Evolutionary conservation across 2,888 invertebrate species (phyloP), one percentile per base, ranked within the genome.

Genomic region (Steinernema scapterisci): DNA sequence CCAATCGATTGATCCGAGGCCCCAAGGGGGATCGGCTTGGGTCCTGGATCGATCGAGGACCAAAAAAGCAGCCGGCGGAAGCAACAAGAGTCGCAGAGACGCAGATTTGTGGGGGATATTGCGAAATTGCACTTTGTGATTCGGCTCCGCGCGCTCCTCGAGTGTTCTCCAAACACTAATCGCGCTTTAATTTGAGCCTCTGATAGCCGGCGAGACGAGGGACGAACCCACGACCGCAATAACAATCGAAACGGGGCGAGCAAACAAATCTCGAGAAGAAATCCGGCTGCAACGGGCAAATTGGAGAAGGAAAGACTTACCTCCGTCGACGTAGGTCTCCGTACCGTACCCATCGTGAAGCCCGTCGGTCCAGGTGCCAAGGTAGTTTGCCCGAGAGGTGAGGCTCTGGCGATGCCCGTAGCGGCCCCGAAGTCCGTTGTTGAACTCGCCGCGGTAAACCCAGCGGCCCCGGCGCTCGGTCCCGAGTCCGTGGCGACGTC

Each of bases 281-380:
- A 48, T 48, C 48, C 48, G 48, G 48, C 16, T 48, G 16, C 48
- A 19, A n/a, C 19, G 48, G 5, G 13, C n/a, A 48, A 16, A 48
- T 19, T 38, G 38, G 48, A 48, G 13, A 19, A 38, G 48, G 43
- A 75, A 46, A 19, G 70, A 76, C 92, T 92, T 89, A 97, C 97
- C 97, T 89, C 96, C 95, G 90, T 99, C 99, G 77, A 97, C 97
- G 89, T 99, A 99, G 77, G 96, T 97, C 90, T 99, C 99, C 71
- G 96, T 96, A 84, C 99, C 99, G 90, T 97, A 99, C 84, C 99
- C 99, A 89, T 99, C 99, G 90, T 99, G 97, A 78, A 97, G 92
- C 82, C 97, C 97, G 86, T 94, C 94, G 83, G 97, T 95, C 99
- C 99, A 99, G 79, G 96, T 96, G 87, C 96, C 96, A 89, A 96